Conservation (phyloP, 1,140 invertebrate genomes). For the Portunus trituberculatus region DNA sequence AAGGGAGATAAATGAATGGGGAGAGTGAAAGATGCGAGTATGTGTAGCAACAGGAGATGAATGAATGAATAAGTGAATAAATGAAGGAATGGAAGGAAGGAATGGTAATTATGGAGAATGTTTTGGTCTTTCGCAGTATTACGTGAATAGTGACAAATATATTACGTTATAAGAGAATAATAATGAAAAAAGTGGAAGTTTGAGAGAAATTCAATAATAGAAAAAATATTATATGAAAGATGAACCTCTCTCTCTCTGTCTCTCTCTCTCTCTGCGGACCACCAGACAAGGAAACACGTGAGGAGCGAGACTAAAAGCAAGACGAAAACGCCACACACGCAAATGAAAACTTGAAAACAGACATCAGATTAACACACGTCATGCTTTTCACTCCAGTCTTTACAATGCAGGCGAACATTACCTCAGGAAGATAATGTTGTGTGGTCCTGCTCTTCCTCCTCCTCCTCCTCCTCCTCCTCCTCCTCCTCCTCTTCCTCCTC, state of each 20-base stretch:
- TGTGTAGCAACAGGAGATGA: not conserved
- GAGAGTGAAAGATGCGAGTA: not conserved
- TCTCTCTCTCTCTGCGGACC: too few species aligned
- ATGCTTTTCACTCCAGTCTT: not conserved
- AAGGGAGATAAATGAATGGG: conserved; percentile 9
- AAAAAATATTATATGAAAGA: not conserved
- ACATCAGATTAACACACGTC: not conserved
- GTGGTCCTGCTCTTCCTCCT: not conserved
- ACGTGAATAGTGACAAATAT: not conserved
- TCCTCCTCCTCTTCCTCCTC: not conserved
- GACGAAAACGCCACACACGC: not conserved
- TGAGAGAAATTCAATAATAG: not conserved
- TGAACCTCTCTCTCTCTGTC: too few species aligned
- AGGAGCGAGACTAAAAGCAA: not conserved
- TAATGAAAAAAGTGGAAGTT: not conserved
- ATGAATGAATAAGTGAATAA: not conserved
- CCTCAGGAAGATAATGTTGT: not conserved
- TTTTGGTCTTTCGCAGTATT: not conserved
- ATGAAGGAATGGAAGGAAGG: not conserved
- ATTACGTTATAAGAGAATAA: not conserved
- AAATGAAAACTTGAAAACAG: not conserved
- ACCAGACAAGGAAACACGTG: not conserved
- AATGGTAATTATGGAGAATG: not conserved
- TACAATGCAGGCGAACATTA: not conserved
- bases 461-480: not conserved